Conservation (phyloP, 2,888 invertebrate genomes). For the Melinopterus prodromus region DNA sequence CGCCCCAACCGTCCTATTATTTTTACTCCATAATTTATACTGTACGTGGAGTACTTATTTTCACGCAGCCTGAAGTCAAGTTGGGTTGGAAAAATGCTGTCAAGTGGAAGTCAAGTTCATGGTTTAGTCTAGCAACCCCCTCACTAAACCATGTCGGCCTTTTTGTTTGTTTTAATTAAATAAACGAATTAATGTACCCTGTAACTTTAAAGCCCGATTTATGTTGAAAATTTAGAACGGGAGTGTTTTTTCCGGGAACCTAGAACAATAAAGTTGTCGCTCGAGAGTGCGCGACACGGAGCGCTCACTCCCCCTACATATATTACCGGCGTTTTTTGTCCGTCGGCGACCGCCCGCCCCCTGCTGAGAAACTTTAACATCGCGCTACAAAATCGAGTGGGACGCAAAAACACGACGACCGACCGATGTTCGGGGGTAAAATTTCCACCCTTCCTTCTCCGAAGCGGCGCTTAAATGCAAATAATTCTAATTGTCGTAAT, state of each 20-base stretch:
- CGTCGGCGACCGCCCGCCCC: background rate
- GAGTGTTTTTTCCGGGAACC: background rate
- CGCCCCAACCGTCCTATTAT: no score
- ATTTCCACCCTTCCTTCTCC: slow-evolving; percentile 7
- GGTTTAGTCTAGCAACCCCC: no score
- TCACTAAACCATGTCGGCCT: no score
- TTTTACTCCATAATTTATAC: no score
- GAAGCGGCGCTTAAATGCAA: slow-evolving; percentile 20
- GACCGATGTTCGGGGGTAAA: background rate
- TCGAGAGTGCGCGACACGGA: background rate
- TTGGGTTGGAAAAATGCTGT: no score
- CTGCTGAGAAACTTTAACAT: background rate
- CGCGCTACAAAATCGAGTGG: background rate
- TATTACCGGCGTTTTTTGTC: background rate
- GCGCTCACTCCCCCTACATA: background rate
- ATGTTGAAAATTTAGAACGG: background rate
- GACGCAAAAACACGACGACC: background rate
- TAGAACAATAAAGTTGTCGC: background rate
- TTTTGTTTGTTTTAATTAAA: background rate
- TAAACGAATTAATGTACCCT: background rate
- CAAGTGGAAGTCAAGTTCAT: no score
- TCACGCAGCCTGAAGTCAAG: no score
- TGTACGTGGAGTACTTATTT: no score
- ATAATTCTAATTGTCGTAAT: slow-evolving; percentile 26
- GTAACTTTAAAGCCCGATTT: background rate